These are phyloP conservation scores for Petrocephalus zakoni DNA, from an alignment of 2,113 vertebrate species.

Conservation along the genomic window DNA sequence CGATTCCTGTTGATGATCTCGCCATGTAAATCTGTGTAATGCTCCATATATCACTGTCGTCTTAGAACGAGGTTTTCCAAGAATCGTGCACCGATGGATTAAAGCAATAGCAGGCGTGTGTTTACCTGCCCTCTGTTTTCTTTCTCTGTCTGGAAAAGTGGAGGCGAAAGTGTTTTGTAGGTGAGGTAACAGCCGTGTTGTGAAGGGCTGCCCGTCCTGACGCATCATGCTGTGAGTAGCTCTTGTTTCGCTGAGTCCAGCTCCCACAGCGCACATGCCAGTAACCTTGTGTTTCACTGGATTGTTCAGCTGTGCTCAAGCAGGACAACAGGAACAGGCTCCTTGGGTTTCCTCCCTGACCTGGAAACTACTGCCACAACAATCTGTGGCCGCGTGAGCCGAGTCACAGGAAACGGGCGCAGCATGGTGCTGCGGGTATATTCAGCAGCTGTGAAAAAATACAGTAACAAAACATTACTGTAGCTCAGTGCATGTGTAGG, in stretches of 20 bases:
- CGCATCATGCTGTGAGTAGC: slow-evolving; percentile 19
- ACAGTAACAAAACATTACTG: neutral
- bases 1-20: neutral
- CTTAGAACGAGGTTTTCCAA: neutral
- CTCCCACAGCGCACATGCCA: neutral
- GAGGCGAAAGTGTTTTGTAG: neutral
- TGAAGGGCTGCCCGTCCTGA: slow-evolving; percentile 12
- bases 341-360: slow-evolving; percentile 10
- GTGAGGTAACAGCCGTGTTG: neutral
- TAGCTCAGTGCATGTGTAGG: neutral
- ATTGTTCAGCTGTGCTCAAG: neutral
- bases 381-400: neutral
- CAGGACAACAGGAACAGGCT: slow-evolving; percentile 19
- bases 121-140: neutral
- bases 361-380: neutral
- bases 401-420: neutral
- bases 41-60: neutral
- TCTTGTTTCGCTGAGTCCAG: slow-evolving; percentile 3
- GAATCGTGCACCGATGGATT: neutral
- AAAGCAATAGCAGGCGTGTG: neutral
- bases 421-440: neutral
- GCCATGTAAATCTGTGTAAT: neutral
- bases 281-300: neutral
- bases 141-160: neutral
- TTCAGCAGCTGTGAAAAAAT: neutral